These are phyloP conservation scores for Cepaea nemoralis DNA, from an alignment of 1,140 invertebrate species.

Conservation along the genomic window DNA sequence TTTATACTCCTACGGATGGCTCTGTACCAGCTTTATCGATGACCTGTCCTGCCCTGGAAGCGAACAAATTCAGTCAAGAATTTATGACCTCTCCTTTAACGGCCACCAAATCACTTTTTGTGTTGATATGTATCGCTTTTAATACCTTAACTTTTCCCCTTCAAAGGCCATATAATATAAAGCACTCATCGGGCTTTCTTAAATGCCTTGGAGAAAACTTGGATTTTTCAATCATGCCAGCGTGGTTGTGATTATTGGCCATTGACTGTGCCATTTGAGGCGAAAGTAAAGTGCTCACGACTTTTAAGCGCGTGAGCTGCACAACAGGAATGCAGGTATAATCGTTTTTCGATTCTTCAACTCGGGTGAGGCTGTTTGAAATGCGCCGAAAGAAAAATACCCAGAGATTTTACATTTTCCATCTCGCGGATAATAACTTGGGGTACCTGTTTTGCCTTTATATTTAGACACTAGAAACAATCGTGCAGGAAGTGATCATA, in stretches of 20 bases:
- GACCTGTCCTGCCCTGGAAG: background rate
- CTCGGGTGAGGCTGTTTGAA: background rate
- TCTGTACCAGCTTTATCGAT: background rate
- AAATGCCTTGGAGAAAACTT: background rate
- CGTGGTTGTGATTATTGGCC: background rate
- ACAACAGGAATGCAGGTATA: background rate
- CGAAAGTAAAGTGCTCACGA: background rate
- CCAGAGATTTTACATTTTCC: background rate
- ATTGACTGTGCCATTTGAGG: background rate
- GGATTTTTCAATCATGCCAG: background rate
- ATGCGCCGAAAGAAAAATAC: background rate
- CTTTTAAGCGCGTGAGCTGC: background rate
- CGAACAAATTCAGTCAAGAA: background rate
- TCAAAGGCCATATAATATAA: background rate
- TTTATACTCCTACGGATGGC: background rate
- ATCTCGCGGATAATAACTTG: background rate
- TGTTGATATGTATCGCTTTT: background rate
- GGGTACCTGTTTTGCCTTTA: background rate
- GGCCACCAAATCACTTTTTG: conserved; percentile 2
- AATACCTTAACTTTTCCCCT: background rate
- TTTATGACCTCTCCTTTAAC: background rate
- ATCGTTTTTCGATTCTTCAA: background rate
- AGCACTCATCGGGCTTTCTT: background rate
- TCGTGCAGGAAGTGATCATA: background rate
- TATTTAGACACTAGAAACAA: background rate